Evolutionary conservation across 2,113 vertebrate species (phyloP).

Genomic region (Zapornia atra): DNA sequence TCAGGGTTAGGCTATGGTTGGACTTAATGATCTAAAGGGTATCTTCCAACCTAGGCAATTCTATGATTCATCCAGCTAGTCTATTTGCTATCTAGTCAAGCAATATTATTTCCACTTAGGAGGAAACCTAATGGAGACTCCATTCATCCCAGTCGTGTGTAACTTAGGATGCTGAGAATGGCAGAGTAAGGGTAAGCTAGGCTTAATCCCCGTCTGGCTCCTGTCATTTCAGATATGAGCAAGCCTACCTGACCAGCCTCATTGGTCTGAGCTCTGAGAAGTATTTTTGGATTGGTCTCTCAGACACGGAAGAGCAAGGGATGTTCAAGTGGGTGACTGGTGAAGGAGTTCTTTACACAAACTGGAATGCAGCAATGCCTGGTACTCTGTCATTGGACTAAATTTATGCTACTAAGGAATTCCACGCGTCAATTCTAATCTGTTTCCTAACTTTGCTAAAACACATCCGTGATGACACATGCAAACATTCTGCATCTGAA

Average conservation of each 20-base stretch:
- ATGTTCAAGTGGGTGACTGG: slow-evolving; percentile 81
- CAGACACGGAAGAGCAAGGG: slow-evolving; percentile 73
- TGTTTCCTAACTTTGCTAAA: not conserved
- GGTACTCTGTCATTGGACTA: slow-evolving; percentile 71
- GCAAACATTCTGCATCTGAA: not conserved
- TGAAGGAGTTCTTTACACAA: slow-evolving; percentile 81
- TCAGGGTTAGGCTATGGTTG: too few relatives aligned
- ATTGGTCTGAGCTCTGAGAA: slow-evolving; percentile 87
- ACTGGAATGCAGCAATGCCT: slow-evolving; percentile 91
- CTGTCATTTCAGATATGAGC: slow-evolving; percentile 84
- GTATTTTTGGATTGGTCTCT: slow-evolving; percentile 91
- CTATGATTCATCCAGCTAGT: not conserved
- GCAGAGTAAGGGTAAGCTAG: not conserved
- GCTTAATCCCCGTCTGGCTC: not conserved
- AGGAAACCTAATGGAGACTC: not conserved
- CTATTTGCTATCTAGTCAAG: not conserved
- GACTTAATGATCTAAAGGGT: too few relatives aligned
- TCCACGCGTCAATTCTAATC: not conserved
- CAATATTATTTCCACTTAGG: not conserved
- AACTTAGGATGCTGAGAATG: not conserved
- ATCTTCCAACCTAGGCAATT: too few relatives aligned
- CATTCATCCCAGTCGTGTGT: not conserved
- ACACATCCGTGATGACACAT: not conserved
- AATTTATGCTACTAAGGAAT: not conserved
- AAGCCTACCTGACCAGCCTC: slow-evolving; percentile 88